These are phyloP conservation scores for Pluvialis apricaria DNA, from an alignment of 2,113 vertebrate genomes.

Conservation along the genomic window DNA sequence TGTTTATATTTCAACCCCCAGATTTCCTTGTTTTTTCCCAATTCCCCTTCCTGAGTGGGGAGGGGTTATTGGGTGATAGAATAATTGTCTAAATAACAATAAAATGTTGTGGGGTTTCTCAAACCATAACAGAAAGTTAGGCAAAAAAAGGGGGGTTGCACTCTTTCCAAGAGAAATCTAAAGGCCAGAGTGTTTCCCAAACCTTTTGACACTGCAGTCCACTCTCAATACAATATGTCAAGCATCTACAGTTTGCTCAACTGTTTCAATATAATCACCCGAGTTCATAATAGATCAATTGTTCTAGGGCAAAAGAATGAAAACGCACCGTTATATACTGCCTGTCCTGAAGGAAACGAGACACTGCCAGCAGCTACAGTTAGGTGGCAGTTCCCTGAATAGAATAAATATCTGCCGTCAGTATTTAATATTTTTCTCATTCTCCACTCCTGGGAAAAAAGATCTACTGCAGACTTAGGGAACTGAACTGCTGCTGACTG, in stretches of 20 bases:
- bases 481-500: slow-evolving; percentile 18
- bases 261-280: not conserved
- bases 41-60: too few relatives aligned
- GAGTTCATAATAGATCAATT: not conserved
- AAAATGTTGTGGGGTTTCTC: too few relatives aligned
- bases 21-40: too few relatives aligned
- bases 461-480: not conserved
- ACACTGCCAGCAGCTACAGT: not conserved
- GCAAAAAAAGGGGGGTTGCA: not conserved
- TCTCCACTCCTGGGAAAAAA: not conserved
- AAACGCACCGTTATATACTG: not conserved
- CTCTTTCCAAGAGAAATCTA: not conserved
- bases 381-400: not conserved
- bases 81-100: too few relatives aligned
- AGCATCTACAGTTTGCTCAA: not conserved
- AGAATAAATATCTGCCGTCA: not conserved
- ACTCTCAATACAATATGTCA: not conserved
- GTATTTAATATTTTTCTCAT: not conserved
- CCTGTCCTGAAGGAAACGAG: not conserved
- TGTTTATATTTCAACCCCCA: too few relatives aligned
- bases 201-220: not conserved
- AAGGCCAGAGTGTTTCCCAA: not conserved
- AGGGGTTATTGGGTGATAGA: too few relatives aligned
- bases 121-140: not conserved
- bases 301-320: not conserved